These are phyloP conservation scores for Venustaconcha ellipsiformis DNA, from an alignment of 1,140 invertebrate species.

Conservation along the genomic window DNA sequence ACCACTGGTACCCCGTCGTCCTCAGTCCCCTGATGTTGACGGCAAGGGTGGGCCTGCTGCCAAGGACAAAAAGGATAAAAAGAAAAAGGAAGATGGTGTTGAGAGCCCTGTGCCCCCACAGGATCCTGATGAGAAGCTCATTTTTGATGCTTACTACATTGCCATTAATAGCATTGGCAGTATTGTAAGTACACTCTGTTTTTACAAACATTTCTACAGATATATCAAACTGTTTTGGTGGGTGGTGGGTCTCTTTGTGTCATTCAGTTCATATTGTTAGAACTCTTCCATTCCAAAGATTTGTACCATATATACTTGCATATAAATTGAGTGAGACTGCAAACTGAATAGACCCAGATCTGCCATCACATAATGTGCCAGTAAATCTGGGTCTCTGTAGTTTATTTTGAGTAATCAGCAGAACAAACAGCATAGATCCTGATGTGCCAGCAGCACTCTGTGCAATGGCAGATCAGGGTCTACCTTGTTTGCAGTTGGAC, in stretches of 20 bases:
- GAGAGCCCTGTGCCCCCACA: constrained; percentile 60
- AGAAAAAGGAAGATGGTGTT: constrained; percentile 49
- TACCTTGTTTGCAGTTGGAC: no score
- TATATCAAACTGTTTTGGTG: background rate
- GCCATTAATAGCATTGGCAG: constrained; percentile 42
- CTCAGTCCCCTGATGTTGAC: constrained; percentile 56
- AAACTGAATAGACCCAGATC: no score
- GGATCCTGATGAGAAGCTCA: constrained; percentile 66
- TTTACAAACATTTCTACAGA: background rate
- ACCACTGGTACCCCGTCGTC: constrained; percentile 62
- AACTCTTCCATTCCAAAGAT: background rate
- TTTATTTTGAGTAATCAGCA: no score
- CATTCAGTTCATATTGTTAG: background rate
- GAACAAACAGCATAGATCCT: no score
- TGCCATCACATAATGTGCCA: no score
- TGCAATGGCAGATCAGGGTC: no score
- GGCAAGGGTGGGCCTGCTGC: constrained; percentile 44
- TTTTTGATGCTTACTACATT: constrained; percentile 60
- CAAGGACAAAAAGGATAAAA: constrained; percentile 60
- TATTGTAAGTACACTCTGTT: constrained; percentile 45
- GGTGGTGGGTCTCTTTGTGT: background rate
- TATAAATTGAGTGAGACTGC: no score
- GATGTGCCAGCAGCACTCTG: no score
- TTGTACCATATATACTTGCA: no score
- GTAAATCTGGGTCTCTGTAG: no score